Percentiles rank a stretch among this genome's conserved stretches.
Evolutionary conservation across 2,888 invertebrate species (phyloP).

Genomic region (Sphinx pinastri): DNA sequence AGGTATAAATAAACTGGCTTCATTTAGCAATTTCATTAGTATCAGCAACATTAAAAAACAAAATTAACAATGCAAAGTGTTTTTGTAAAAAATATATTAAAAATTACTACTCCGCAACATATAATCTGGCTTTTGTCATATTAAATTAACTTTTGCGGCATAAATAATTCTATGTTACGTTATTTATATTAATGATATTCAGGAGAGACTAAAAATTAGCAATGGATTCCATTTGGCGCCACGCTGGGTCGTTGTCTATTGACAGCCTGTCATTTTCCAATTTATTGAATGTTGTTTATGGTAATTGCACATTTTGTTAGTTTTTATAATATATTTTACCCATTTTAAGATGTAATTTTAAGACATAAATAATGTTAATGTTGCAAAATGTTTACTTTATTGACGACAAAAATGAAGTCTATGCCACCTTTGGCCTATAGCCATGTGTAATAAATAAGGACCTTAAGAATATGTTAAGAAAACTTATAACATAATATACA

Average conservation of each 20-base stretch:
- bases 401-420: neutral
- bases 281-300: conserved; percentile 12
- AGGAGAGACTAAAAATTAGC: conserved; percentile 21
- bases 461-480: neutral
- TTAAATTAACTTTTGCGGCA: conserved; percentile 10
- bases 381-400: neutral
- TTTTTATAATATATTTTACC: neutral
- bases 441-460: neutral
- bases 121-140: neutral
- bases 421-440: neutral
- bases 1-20: no score
- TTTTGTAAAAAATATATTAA: neutral
- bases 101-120: neutral
- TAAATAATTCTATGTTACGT: conserved; percentile 14
- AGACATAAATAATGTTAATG: neutral
- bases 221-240: conserved; percentile 4
- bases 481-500: no score
- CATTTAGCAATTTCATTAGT: no score
- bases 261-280: conserved; percentile 8
- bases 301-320: conserved; percentile 6
- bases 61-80: neutral
- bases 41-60: neutral
- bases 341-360: neutral
- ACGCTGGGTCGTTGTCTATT: conserved; percentile 18
- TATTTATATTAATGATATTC: conserved; percentile 21